phyloP scores from a whole-genome alignment of 2,888 invertebrate species.

The Liopterus haemorrhoidalis region DNA sequence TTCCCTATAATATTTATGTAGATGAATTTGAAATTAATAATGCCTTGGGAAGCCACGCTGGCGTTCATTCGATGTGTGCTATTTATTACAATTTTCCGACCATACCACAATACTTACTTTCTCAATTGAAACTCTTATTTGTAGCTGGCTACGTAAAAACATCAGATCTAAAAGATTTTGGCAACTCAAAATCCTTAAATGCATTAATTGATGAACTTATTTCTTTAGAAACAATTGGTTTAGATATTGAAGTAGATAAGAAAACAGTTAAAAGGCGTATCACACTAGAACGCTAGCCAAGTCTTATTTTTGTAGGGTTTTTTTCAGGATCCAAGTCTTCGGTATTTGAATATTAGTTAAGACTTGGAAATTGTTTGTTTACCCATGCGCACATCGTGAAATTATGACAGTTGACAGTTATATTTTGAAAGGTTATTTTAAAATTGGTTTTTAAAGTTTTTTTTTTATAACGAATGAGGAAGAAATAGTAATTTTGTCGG shows the following conservation, averaged over 20 bases:
- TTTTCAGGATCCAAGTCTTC: too few relatives aligned
- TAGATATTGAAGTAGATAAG: constrained; percentile 3
- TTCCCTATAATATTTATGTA: constrained; percentile 8
- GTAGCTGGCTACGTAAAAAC: constrained; percentile 25
- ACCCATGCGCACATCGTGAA: too few relatives aligned
- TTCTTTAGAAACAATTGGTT: constrained; percentile 23
- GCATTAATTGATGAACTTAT: constrained; percentile 26
- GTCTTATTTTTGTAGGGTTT: too few relatives aligned
- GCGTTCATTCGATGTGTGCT: constrained; percentile 8
- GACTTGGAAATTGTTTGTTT: too few relatives aligned
- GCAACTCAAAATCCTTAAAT: constrained; percentile 24
- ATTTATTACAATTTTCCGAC: constrained; percentile 24
- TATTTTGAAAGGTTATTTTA: too few relatives aligned
- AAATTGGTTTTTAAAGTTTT: too few relatives aligned
- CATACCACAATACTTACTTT: constrained; percentile 27
- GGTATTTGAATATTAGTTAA: too few relatives aligned
- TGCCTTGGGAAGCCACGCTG: constrained; percentile 17
- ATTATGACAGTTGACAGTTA: too few relatives aligned
- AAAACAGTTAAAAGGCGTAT: too few relatives aligned
- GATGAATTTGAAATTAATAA: constrained; percentile 27
- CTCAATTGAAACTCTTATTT: constrained; percentile 28
- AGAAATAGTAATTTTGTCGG: too few relatives aligned
- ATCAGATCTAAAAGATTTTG: constrained; percentile 25
- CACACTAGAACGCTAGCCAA: too few relatives aligned
- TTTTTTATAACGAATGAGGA: too few relatives aligned